These are phyloP conservation scores for Mythimna ferrago DNA, from an alignment of 2,888 invertebrate species.

Conservation along the genomic window DNA sequence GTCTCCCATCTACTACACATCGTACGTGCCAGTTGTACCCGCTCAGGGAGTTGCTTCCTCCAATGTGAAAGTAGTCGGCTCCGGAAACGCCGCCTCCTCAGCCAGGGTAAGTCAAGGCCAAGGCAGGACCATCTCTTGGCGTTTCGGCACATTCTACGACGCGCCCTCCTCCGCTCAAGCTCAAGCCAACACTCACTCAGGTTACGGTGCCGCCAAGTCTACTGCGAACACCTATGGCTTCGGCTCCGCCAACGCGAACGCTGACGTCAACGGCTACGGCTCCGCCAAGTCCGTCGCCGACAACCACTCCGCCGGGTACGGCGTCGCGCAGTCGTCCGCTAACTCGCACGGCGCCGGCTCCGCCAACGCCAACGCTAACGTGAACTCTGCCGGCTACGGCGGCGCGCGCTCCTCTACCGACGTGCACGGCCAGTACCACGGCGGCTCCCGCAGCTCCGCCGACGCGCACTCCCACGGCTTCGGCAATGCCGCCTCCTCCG, in stretches of 20 bases:
- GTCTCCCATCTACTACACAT: conserved; percentile 74
- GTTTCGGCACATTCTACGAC: conserved; percentile 82
- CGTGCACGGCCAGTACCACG: conserved; percentile 75
- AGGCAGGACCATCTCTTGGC: conserved; percentile 80
- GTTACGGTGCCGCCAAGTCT: conserved; percentile 65
- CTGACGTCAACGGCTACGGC: conserved; percentile 66
- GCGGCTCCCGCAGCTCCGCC: conserved; percentile 77
- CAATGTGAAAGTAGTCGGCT: conserved; percentile 75
- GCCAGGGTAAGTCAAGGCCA: conserved; percentile 67
- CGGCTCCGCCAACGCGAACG: conserved; percentile 70
- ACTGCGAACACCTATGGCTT: conserved; percentile 67
- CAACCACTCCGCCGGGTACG: conserved; percentile 56
- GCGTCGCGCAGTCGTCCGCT: conserved; percentile 68
- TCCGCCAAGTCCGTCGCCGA: conserved; percentile 67
- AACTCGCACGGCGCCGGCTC: conserved; percentile 72
- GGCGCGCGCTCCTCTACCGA: conserved; percentile 72
- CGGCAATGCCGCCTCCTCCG: conserved; percentile 78
- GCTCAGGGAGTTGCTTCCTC: conserved; percentile 71
- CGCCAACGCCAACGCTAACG: conserved; percentile 73
- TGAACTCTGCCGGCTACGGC: conserved; percentile 68
- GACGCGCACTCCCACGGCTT: conserved; percentile 76
- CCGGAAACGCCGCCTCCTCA: conserved; percentile 71
- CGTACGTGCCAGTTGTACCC: conserved; percentile 66
- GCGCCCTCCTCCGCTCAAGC: conserved; percentile 69
- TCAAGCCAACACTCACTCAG: conserved; percentile 58